These are phyloP conservation scores for Nyctalus aviator DNA, from an alignment of 2,797 vertebrate species.

Conservation along the genomic window DNA sequence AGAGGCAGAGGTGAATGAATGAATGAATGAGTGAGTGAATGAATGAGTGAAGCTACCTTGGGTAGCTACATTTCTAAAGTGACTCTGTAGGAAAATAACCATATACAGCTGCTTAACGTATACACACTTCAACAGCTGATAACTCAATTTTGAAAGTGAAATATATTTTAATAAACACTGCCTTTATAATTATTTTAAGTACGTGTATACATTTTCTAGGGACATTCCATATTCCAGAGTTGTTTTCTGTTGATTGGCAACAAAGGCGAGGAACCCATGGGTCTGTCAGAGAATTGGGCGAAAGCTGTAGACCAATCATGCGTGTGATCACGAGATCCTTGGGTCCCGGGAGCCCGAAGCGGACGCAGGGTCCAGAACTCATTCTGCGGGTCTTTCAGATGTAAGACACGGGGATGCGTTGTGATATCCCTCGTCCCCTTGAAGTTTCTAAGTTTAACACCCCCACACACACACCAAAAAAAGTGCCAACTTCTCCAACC, in stretches of 20 bases:
- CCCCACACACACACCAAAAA: too few species aligned
- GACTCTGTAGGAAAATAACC: neutral
- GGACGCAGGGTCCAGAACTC: neutral
- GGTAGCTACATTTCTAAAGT: neutral
- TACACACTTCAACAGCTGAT: too few species aligned
- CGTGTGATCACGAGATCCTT: rapidly evolving
- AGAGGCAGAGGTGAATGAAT: neutral
- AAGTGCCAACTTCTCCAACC: too few species aligned
- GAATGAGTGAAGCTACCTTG: neutral
- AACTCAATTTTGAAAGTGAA: too few species aligned
- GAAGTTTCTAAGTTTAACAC: neutral
- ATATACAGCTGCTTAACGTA: too few species aligned
- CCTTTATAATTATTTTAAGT: too few species aligned
- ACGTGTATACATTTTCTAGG: too few species aligned
- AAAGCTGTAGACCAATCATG: neutral
- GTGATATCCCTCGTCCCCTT: neutral
- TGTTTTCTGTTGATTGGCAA: neutral
- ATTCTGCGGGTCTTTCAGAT: neutral
- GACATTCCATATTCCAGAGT: too few species aligned
- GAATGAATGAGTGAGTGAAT: neutral
- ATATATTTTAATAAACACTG: too few species aligned
- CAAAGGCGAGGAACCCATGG: neutral
- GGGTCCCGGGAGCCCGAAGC: neutral
- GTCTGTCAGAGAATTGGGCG: rapidly evolving
- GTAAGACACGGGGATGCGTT: neutral